These are phyloP conservation scores for Aleiodes alternator DNA, from an alignment of 2,888 invertebrate species.

Conservation along the genomic window DNA sequence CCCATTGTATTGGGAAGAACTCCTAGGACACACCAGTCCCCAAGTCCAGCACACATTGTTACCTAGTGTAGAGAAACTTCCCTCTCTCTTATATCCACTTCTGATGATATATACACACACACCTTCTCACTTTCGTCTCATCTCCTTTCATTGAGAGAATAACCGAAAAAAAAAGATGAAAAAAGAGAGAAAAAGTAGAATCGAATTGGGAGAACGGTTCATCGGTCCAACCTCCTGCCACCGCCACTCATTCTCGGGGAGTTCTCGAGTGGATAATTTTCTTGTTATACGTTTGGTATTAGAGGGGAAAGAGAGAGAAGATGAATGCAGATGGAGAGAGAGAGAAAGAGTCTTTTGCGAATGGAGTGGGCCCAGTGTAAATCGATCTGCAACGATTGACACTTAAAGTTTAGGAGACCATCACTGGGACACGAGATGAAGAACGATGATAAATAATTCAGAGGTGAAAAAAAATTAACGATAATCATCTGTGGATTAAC, in stretches of 20 bases:
- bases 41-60: slow-evolving; percentile 40
- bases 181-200: slow-evolving; percentile 41
- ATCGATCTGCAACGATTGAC: slow-evolving; percentile 56
- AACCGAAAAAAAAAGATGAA: slow-evolving; percentile 15
- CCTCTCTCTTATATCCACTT: slow-evolving; percentile 46
- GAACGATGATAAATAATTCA: slow-evolving; percentile 19
- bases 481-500: slow-evolving; percentile 63
- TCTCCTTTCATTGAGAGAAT: slow-evolving; percentile 16
- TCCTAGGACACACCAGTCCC: slow-evolving; percentile 47
- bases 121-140: slow-evolving; percentile 35
- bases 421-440: background rate
- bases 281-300: slow-evolving; percentile 73
- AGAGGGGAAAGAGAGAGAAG: slow-evolving; percentile 12
- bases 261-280: slow-evolving; percentile 74
- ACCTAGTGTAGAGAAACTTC: slow-evolving; percentile 51
- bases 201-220: slow-evolving; percentile 45
- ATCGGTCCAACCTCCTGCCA: slow-evolving; percentile 45
- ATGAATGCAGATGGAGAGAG: too few relatives aligned
- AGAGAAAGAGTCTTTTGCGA: slow-evolving; percentile 30
- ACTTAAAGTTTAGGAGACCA: slow-evolving; percentile 44
- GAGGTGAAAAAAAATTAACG: slow-evolving; percentile 22
- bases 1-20: slow-evolving; percentile 64
- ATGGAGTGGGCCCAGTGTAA: slow-evolving; percentile 16
- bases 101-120: slow-evolving; percentile 34
- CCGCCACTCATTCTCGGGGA: slow-evolving; percentile 57